These are phyloP conservation scores for Nothoprocta pentlandii DNA, from an alignment of 2,113 vertebrate genomes.

Conservation along the genomic window DNA sequence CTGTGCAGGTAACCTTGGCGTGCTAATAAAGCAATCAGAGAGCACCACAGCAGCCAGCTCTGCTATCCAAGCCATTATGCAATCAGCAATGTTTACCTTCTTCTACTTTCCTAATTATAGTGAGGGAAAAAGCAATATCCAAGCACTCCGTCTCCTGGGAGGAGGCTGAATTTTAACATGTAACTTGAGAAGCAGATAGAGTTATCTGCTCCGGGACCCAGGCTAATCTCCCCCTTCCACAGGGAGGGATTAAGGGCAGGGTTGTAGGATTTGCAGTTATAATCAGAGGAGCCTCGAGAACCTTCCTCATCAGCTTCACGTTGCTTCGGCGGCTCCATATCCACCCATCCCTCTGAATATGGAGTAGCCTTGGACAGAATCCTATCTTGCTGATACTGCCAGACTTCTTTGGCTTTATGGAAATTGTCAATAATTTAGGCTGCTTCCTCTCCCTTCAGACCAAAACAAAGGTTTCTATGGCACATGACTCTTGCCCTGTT, in stretches of 20 bases:
- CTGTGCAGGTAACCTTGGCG: not conserved
- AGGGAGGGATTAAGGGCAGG: constrained; percentile 42
- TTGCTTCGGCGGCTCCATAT: not conserved
- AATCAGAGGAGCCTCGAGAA: constrained; percentile 48
- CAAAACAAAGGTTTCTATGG: not conserved
- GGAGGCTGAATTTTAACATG: constrained; percentile 40
- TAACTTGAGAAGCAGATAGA: constrained; percentile 50
- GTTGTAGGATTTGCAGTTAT: constrained; percentile 55
- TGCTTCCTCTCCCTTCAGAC: not conserved
- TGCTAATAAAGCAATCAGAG: constrained; percentile 24
- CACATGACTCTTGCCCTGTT: not conserved
- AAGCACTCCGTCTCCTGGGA: not conserved
- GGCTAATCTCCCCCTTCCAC: constrained; percentile 63
- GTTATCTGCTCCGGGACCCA: not conserved
- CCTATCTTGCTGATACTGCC: constrained; percentile 17
- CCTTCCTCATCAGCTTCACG: constrained; percentile 44
- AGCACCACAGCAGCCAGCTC: not conserved
- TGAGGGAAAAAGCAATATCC: constrained; percentile 43
- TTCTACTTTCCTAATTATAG: constrained; percentile 62
- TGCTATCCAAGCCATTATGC: not conserved
- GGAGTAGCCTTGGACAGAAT: not conserved
- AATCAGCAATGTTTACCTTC: constrained; percentile 38
- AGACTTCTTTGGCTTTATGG: constrained; percentile 9
- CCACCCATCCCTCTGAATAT: constrained; percentile 31
- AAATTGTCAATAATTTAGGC: constrained; percentile 7